phyloP scores from a whole-genome alignment of 1,140 invertebrate species.

The Hesperophylax magnus region DNA sequence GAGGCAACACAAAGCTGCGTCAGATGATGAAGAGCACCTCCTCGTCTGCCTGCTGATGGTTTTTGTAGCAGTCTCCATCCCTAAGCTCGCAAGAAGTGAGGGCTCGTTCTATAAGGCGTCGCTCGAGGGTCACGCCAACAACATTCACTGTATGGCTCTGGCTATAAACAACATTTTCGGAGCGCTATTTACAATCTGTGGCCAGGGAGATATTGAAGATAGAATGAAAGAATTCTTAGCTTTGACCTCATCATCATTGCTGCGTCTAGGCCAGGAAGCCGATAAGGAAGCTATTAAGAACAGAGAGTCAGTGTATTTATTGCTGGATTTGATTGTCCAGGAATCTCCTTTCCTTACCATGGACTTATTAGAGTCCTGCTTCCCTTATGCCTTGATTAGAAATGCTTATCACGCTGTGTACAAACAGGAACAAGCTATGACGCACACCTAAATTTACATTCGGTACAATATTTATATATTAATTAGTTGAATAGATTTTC shows the following conservation, averaged over 20 bases:
- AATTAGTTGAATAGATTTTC: no score
- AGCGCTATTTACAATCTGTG: conserved; percentile 96
- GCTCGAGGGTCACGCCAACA: conserved; percentile 96
- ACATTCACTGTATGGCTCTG: conserved; percentile 97
- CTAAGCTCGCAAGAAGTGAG: conserved; percentile 93
- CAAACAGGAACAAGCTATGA: conserved; percentile 83
- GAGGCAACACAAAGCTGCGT: conserved; percentile 88
- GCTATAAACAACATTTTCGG: conserved; percentile 98
- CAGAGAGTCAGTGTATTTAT: conserved; percentile 95
- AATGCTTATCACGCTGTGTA: conserved; percentile 98
- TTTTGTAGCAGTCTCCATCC: conserved; percentile 98
- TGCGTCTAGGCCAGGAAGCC: conserved; percentile 94
- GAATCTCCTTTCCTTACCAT: conserved; percentile 98
- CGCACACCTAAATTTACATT: conserved; percentile 67
- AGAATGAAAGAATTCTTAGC: conserved; percentile 99
- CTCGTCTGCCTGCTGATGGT: conserved; percentile 97
- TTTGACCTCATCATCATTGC: conserved; percentile 93
- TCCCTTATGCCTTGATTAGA: conserved; percentile 95
- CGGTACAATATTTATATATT: background rate
- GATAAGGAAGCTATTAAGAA: conserved; percentile 95
- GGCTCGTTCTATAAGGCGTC: conserved; percentile 91
- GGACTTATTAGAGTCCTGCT: conserved; percentile 98
- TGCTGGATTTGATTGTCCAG: conserved; percentile 96
- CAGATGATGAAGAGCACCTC: conserved; percentile 91
- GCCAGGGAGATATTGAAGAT: conserved; percentile 95